A percentile compares a stretch with the other conserved stretches of the same genome.
Conservation (phyloP, 2,113 vertebrate species). For the Pardalotus punctatus region DNA sequence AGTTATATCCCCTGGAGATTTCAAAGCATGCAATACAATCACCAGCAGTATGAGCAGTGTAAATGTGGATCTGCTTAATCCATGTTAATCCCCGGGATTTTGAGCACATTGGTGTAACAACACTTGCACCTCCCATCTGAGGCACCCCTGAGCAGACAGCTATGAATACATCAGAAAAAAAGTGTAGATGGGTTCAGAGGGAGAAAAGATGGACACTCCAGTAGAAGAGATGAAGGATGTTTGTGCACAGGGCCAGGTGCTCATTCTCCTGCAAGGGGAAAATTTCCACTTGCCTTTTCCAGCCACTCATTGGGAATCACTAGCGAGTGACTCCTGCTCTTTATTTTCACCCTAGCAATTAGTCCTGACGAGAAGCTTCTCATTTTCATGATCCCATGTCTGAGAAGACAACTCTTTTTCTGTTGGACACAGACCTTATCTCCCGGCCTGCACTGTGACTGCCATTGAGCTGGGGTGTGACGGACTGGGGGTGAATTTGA, state of each 20-base stretch:
- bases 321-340: background rate
- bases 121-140: background rate
- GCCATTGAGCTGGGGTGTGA: background rate
- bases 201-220: background rate
- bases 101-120: background rate
- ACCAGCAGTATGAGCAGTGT: background rate
- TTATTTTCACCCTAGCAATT: background rate
- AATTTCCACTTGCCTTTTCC: background rate
- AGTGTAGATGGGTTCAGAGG: fast-evolving
- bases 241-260: fast-evolving
- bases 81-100: background rate
- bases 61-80: background rate
- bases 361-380: background rate
- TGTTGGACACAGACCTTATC: background rate
- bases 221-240: background rate
- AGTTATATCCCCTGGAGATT: background rate
- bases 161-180: background rate
- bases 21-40: background rate
- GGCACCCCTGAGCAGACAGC: background rate
- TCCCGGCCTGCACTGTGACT: background rate
- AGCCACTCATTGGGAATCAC: fast-evolving
- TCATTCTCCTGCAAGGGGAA: background rate
- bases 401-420: background rate
- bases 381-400: fast-evolving
- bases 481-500: background rate